phyloP scores from a whole-genome alignment of 2,113 vertebrate genomes.

The Halcyon malimbica region DNA sequence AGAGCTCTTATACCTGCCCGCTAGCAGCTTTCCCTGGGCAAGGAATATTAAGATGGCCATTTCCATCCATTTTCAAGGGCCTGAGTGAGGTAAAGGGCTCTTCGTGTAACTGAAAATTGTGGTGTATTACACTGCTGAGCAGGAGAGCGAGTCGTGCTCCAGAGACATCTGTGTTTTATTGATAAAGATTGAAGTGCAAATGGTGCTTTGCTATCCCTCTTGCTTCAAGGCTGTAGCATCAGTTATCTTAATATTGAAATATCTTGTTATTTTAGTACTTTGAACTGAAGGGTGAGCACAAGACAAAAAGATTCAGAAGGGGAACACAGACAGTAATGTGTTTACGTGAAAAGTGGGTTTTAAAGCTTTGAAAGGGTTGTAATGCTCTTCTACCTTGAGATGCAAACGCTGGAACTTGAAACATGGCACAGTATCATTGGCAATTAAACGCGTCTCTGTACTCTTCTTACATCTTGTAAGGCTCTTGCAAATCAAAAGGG shows the following conservation, averaged over 20 bases:
- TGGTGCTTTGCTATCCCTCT: not conserved
- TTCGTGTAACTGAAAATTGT: not conserved
- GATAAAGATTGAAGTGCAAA: not conserved
- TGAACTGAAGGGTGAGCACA: conserved; percentile 3
- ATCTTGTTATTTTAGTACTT: conserved; percentile 12
- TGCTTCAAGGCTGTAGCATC: not conserved
- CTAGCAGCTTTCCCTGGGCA: not conserved
- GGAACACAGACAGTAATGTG: not conserved
- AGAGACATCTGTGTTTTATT: not conserved
- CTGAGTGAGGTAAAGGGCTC: not conserved
- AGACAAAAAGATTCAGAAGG: conserved; percentile 21
- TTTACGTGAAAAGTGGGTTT: not conserved
- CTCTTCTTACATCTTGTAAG: conserved; percentile 28
- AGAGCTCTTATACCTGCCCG: not conserved
- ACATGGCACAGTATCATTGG: conserved; percentile 24
- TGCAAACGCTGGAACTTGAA: conserved; percentile 55
- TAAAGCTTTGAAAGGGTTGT: conserved; percentile 34
- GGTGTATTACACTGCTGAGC: not conserved
- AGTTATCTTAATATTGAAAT: conserved; percentile 23
- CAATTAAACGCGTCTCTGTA: conserved; percentile 32
- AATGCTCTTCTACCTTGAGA: conserved; percentile 37
- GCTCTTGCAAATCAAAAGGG: conserved; percentile 31
- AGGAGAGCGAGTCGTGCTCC: fast-evolving
- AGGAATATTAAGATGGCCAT: not conserved
- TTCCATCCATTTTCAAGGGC: not conserved